Percentiles rank a stretch among this genome's conserved stretches.
Conservation (phyloP, 2,113 vertebrate genomes). For the Cynopterus brachyotis region DNA sequence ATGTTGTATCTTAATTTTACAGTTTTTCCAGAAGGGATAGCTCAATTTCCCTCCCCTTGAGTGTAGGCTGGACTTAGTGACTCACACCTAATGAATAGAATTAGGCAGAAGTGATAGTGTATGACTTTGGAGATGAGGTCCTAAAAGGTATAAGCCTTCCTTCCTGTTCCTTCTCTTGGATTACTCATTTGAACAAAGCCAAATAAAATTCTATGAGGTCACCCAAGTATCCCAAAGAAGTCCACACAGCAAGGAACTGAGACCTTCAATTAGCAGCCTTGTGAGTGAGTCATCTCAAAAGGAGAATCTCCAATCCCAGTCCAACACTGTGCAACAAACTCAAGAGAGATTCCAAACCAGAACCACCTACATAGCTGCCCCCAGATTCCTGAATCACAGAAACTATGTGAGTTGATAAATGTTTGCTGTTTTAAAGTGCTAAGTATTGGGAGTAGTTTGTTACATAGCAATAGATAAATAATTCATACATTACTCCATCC, state of each 20-base stretch:
- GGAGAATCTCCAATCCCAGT: background rate
- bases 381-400: background rate
- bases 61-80: background rate
- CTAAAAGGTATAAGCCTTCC: background rate
- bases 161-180: background rate
- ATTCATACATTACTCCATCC: background rate
- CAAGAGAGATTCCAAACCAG: background rate
- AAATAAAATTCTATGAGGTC: background rate
- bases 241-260: background rate
- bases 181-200: background rate
- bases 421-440: background rate
- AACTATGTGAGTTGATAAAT: background rate
- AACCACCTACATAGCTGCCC: background rate
- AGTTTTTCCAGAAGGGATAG: background rate
- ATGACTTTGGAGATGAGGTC: background rate
- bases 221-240: background rate
- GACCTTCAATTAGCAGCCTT: background rate
- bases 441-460: background rate
- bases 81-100: background rate
- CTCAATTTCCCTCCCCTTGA: background rate
- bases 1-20: background rate
- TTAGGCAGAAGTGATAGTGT: background rate
- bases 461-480: background rate
- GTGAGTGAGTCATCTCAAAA: background rate
- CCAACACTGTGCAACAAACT: background rate